Conservation (phyloP, 2,888 invertebrate species). For the Druceiella hillmani region DNA sequence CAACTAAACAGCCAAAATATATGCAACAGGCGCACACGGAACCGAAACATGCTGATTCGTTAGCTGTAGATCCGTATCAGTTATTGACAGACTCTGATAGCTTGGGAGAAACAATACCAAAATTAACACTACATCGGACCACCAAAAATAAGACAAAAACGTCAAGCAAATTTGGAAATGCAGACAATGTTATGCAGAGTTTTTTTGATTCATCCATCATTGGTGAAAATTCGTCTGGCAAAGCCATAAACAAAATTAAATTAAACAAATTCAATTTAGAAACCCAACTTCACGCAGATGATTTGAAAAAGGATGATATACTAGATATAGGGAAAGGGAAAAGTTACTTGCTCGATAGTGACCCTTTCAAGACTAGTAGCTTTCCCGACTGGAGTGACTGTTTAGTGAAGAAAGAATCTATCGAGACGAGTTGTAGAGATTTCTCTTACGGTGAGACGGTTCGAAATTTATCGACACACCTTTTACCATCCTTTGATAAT, state of each 20-base stretch:
- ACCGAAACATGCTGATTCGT: too few species aligned
- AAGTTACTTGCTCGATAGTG: background rate
- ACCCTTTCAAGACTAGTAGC: background rate
- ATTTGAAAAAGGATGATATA: background rate
- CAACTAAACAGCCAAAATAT: constrained; percentile 24
- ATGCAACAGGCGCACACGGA: too few species aligned
- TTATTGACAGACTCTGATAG: too few species aligned
- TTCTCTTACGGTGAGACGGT: constrained; percentile 38
- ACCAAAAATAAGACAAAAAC: too few species aligned
- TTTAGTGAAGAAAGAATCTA: background rate
- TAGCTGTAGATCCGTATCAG: too few species aligned
- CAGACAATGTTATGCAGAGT: background rate
- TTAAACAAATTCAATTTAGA: background rate
- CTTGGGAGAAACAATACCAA: too few species aligned
- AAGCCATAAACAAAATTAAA: background rate
- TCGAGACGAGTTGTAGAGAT: constrained; percentile 31
- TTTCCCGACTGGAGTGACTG: background rate
- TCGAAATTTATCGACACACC: constrained; percentile 29
- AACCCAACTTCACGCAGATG: background rate
- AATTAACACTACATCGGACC: too few species aligned
- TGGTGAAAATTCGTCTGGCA: background rate
- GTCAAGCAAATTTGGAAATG: constrained; percentile 28
- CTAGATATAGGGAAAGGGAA: too few species aligned
- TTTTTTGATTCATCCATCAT: constrained; percentile 1
- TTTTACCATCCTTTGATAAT: constrained; percentile 31